Evolutionary conservation across 2,888 invertebrate species (phyloP), one percentile per base, ranked within the genome.

Genomic region (Pocota personata): DNA sequence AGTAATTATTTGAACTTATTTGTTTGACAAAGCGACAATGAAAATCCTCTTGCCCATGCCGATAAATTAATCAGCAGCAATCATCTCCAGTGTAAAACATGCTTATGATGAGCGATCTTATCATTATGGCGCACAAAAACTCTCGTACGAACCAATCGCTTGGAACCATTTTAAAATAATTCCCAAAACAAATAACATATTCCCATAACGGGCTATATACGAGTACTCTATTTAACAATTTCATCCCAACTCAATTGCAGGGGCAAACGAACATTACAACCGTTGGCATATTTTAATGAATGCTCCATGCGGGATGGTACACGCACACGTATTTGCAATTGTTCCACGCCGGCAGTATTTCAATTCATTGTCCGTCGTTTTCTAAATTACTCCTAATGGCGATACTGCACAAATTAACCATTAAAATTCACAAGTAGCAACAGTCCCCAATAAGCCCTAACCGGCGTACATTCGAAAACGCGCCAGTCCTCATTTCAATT

Each of bases 271-370:
- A 62, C 24, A 67, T 73, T 69, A 67, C 67, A 79, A 27, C 40
- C 27, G 62, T 48, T 69, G 52, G 72, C 73, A 69, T 67, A 73
- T 79, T 79, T 83, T 62, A 83, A 83, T 69, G 73, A 79, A 55
- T 35, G 43, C 37, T 60, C n/a, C 35, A n/a, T 5, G 21, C 10
- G 16, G 24, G 27, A 35, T 7, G n/a, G 8, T 57, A 35, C 5
- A 37, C 27, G 35, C 5, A 30, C 16, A 24, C 48, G 37, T 30
- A 71, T 71, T 57, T 71, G 71, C 27, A 78, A 71, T 76, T 78
- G 40, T 76, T 40, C 32, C 50, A 24, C 30, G 12, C 14, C 40
- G 60, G 21, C 50, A 37, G 60, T 69, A 43, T 60, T 77, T 69
- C 24, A 58, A 77, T 60, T 69, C 52, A 69, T 30, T 46, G 46